Conservation (phyloP, 2,113 vertebrate species). For the Spea bombifrons region DNA sequence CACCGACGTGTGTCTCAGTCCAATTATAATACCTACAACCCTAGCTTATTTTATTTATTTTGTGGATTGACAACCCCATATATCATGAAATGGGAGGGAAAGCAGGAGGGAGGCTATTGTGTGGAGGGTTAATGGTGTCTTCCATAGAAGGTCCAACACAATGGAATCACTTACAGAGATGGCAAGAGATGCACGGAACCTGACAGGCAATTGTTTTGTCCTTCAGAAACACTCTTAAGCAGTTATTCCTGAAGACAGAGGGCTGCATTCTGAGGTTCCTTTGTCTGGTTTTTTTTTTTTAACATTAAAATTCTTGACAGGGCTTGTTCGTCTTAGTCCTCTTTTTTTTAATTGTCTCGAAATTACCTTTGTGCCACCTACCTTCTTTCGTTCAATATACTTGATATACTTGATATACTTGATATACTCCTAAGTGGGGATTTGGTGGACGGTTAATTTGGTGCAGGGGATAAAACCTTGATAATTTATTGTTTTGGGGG, state of each 20-base stretch:
- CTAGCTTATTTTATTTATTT: slow-evolving; percentile 3
- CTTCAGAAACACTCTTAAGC: slow-evolving; percentile 28
- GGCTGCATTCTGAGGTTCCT: slow-evolving; percentile 16
- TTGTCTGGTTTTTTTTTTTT: slow-evolving; percentile 16
- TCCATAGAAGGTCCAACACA: slow-evolving; percentile 34
- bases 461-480: too few species aligned
- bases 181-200: slow-evolving; percentile 15
- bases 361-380: too few species aligned
- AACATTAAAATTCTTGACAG: slow-evolving; percentile 5
- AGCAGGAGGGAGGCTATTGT: slow-evolving; percentile 15
- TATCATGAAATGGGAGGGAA: slow-evolving; percentile 41
- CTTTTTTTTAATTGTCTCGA: too few species aligned
- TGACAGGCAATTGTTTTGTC: slow-evolving; percentile 23
- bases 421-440: too few species aligned
- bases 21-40: slow-evolving; percentile 9
- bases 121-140: slow-evolving; percentile 8
- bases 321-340: too few species aligned
- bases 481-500: too few species aligned
- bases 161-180: slow-evolving; percentile 34
- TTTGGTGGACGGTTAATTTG: too few species aligned
- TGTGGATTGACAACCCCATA: slow-evolving; percentile 38
- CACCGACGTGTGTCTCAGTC: slow-evolving; percentile 28
- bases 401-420: too few species aligned
- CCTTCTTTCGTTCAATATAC: too few species aligned
- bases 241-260: background rate